Conservation (phyloP, 2,888 invertebrate species). For the Physocephala rufipes region DNA sequence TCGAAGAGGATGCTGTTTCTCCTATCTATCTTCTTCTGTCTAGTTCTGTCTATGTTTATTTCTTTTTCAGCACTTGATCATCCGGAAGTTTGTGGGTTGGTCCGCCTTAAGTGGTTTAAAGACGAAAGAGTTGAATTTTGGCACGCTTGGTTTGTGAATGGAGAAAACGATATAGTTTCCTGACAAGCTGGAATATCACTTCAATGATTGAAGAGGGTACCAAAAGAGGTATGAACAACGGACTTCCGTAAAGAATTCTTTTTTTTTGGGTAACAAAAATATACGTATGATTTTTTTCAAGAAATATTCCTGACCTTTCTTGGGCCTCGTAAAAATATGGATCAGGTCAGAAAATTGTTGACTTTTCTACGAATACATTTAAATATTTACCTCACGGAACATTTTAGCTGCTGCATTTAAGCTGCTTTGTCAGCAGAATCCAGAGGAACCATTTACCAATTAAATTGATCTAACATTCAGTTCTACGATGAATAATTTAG, state of each 20-base stretch:
- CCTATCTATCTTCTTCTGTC: slow-evolving; percentile 10
- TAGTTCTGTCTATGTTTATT: slow-evolving; percentile 17
- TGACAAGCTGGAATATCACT: slow-evolving; percentile 34
- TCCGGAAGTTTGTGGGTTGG: slow-evolving; percentile 29
- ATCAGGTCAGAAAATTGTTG: neutral
- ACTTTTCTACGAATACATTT: neutral
- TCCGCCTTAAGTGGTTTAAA: slow-evolving; percentile 41
- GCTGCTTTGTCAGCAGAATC: too few species aligned
- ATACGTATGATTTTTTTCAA: slow-evolving; percentile 20
- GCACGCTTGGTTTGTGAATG: slow-evolving; percentile 35
- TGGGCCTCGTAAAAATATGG: neutral
- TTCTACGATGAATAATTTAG: neutral
- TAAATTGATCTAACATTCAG: neutral
- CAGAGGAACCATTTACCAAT: neutral
- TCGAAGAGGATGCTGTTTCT: neutral
- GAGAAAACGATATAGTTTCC: slow-evolving; percentile 5
- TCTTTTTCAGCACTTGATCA: neutral
- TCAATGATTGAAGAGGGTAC: neutral
- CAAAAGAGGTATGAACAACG: too few species aligned
- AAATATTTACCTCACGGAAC: too few species aligned
- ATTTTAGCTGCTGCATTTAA: too few species aligned
- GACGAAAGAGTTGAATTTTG: slow-evolving; percentile 40
- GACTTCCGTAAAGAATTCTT: neutral
- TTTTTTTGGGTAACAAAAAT: too few species aligned
- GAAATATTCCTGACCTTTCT: slow-evolving; percentile 7